Base-by-base conservation (phyloP, 2,113 vertebrate genomes). In the Cynocephalus volans region DNA sequence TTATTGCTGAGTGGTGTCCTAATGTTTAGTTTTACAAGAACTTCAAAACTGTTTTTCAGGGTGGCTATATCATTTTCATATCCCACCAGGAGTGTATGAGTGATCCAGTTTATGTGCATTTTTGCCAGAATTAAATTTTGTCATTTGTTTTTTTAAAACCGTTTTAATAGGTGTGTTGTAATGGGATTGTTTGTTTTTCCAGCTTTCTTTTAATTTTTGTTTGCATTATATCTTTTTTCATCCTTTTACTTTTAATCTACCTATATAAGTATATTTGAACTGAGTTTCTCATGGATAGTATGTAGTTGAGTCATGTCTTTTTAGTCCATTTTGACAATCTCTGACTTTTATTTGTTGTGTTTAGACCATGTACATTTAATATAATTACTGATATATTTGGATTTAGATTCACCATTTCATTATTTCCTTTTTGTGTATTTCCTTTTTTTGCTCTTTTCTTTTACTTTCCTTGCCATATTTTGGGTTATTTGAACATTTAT, bases 141-240 rank as follows among this genome's bases (percentile, higher is more conserved):
- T 67, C 58, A n/a, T 9, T 67, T 76, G 8, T 58, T 70, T 41
- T 50, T 77, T 69, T 54, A 18, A 24, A 64, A 31, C 52, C 41
- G 5, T 81, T 82, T 28, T 87, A 69, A 83, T 69, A 17, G 41
- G 2, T 54, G 9, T 60, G 62, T 31, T 26, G 15, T 52, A 2
- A 28, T 64, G 56, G 7, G 13, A 73, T 93, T 56, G 45, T 52
- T 97, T 82, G 33, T 26, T 83, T 88, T 90, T 93, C 7, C 26
- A 56, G 48, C 14, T 95, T 94, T 81, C 14, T 64, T 92, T 81
- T 24, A 54, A 31, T 31, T 76, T 80, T 88, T 19, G 12, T 64
- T 85, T 96, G 7, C 33, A 26, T 95, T 92, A 3, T n/a, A 5
- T 48, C 45, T 56, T 54, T 82, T 85, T 62, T 6, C 13, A 70